Conservation (phyloP, 2,113 vertebrate genomes). For the Bucco capensis region DNA sequence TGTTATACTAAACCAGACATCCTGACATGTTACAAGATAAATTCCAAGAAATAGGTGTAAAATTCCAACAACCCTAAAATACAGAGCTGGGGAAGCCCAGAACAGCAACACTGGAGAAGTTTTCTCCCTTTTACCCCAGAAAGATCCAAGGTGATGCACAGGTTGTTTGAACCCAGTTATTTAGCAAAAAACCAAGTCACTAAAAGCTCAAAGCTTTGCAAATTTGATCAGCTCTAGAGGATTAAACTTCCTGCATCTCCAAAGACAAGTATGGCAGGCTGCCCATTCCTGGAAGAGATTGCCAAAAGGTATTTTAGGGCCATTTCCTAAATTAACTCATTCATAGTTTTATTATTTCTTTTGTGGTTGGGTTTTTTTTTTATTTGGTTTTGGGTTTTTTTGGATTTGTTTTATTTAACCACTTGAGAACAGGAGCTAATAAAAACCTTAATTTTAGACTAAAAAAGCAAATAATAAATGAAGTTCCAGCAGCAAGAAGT, state of each 20-base stretch:
- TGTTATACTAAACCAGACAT: neutral
- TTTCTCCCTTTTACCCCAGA: neutral
- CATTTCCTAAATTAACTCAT: constrained; percentile 19
- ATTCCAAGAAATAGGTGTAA: neutral
- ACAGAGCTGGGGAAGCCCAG: neutral
- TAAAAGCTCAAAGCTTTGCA: neutral
- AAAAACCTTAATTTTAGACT: neutral
- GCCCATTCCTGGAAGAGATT: neutral
- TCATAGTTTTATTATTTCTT: neutral
- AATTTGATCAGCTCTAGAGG: neutral
- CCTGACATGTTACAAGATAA: accelerated
- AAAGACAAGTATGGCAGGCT: neutral
- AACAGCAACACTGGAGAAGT: neutral
- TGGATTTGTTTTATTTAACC: neutral
- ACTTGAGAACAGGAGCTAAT: neutral
- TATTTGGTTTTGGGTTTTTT: too few relatives aligned
- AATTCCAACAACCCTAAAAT: neutral
- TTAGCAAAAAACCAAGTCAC: neutral
- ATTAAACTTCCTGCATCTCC: constrained; percentile 12
- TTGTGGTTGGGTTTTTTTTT: neutral
- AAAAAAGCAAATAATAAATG: neutral
- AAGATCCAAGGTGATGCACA: neutral
- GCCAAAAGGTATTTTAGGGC: constrained; percentile 42
- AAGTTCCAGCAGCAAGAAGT: neutral
- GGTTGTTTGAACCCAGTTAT: neutral